phyloP scores from a whole-genome alignment of 2,888 invertebrate genomes.

The Halictus ligatus region DNA sequence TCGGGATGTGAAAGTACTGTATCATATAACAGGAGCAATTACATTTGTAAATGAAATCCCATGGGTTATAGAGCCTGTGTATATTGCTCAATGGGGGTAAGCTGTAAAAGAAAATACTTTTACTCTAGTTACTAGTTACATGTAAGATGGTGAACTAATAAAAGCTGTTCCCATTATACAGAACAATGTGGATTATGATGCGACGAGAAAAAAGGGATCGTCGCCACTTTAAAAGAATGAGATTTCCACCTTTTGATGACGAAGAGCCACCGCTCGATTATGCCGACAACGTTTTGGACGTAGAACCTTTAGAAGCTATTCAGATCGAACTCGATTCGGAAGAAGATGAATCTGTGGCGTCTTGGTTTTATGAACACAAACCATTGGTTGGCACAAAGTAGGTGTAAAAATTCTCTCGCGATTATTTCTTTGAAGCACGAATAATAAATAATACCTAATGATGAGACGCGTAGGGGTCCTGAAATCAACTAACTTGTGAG shows the following conservation, averaged over 20 bases:
- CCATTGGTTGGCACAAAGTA: slow-evolving; percentile 96
- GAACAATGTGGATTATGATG: slow-evolving; percentile 99
- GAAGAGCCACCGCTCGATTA: slow-evolving; percentile 99
- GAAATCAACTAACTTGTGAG: slow-evolving; percentile 82
- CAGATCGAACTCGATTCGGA: slow-evolving; percentile 98
- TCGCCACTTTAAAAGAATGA: slow-evolving; percentile 99
- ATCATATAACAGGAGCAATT: slow-evolving; percentile 99
- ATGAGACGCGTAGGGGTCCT: slow-evolving; percentile 85
- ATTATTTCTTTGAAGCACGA: background rate
- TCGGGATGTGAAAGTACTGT: slow-evolving; percentile 97
- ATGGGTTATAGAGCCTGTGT: slow-evolving; percentile 99
- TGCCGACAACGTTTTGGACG: slow-evolving; percentile 99
- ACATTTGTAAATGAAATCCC: slow-evolving; percentile 99
- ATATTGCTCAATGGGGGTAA: slow-evolving; percentile 99
- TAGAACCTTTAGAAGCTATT: slow-evolving; percentile 99
- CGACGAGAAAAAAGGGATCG: slow-evolving; percentile 99
- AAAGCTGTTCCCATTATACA: slow-evolving; percentile 76
- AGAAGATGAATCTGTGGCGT: slow-evolving; percentile 95
- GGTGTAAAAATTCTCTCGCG: slow-evolving; percentile 66
- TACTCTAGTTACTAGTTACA: background rate
- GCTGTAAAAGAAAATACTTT: slow-evolving; percentile 65
- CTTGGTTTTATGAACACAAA: slow-evolving; percentile 99
- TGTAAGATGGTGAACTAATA: background rate
- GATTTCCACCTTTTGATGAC: slow-evolving; percentile 99
- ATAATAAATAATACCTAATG: slow-evolving; percentile 64